Conservation (phyloP, 2,797 vertebrate genomes). For the Amniataba percoides region DNA sequence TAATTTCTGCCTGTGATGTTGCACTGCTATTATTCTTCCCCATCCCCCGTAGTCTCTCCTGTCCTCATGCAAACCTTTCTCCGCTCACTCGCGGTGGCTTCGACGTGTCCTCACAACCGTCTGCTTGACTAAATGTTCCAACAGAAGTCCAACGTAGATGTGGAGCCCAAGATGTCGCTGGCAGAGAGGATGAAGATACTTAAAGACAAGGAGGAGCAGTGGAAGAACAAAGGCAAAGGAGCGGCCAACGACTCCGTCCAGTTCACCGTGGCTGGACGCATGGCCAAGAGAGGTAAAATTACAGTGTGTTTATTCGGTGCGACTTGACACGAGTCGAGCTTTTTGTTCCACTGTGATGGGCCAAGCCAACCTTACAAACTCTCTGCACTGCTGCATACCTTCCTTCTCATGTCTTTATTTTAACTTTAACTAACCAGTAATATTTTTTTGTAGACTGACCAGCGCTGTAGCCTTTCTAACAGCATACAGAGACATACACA, state of each 20-base stretch:
- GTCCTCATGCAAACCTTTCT: background rate
- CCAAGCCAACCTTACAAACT: background rate
- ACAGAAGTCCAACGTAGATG: constrained; percentile 79
- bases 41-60: background rate
- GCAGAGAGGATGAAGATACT: constrained; percentile 86
- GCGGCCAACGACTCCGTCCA: constrained; percentile 87
- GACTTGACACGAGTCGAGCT: no score
- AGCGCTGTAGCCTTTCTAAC: background rate
- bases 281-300: constrained; percentile 85
- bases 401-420: no score
- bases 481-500: background rate
- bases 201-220: constrained; percentile 86
- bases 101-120: constrained; percentile 15
- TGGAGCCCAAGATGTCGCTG: constrained; percentile 83
- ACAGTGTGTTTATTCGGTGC: background rate
- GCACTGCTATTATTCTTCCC: background rate
- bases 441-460: background rate
- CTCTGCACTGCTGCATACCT: background rate
- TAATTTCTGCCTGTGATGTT: background rate
- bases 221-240: constrained; percentile 87
- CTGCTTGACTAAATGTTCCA: constrained; percentile 35
- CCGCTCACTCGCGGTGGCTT: background rate
- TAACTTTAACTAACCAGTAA: no score
- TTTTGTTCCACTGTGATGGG: background rate
- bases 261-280: constrained; percentile 88